Percentiles rank a stretch among this genome's conserved stretches.
Evolutionary conservation across 2,113 vertebrate species (phyloP).

Genomic region (Rynchops niger): DNA sequence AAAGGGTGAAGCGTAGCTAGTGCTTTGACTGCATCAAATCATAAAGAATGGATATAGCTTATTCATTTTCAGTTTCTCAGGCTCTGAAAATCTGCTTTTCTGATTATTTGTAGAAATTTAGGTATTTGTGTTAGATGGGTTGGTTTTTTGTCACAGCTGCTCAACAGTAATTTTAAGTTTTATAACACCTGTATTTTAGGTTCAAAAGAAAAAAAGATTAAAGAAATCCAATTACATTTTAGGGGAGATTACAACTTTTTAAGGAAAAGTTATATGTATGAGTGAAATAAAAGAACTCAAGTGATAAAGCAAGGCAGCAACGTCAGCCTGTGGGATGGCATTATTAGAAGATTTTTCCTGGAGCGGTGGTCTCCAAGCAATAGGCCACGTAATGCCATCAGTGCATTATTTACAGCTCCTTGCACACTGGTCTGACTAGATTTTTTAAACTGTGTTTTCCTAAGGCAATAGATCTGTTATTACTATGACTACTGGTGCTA

Average conservation of each 20-base stretch:
- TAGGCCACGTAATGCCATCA: slow-evolving; percentile 50
- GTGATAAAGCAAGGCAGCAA: not conserved
- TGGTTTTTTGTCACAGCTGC: not conserved
- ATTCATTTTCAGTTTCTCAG: not conserved
- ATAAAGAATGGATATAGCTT: not conserved
- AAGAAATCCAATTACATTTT: slow-evolving; percentile 10
- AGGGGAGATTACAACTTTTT: not conserved
- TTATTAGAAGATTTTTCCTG: slow-evolving; percentile 16
- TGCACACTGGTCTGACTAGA: slow-evolving; percentile 29
- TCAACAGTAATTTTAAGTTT: not conserved
- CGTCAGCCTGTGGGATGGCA: not conserved
- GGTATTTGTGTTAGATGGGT: not conserved
- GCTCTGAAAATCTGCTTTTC: not conserved
- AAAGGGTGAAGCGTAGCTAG: not conserved
- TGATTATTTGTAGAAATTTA: not conserved
- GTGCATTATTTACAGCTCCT: slow-evolving; percentile 44
- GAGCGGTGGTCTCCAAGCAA: not conserved
- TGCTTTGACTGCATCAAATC: not conserved
- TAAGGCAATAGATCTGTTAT: slow-evolving; percentile 42
- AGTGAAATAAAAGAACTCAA: slow-evolving; percentile 23
- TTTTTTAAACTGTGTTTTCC: slow-evolving; percentile 53
- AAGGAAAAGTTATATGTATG: not conserved
- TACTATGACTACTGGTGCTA: not conserved
- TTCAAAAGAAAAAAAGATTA: slow-evolving; percentile 5
- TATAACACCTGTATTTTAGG: not conserved